A percentile compares a stretch with the other conserved stretches of the same genome.
phyloP scores from a whole-genome alignment of 2,888 invertebrate genomes.

The Rhagophthalmus giganteus region DNA sequence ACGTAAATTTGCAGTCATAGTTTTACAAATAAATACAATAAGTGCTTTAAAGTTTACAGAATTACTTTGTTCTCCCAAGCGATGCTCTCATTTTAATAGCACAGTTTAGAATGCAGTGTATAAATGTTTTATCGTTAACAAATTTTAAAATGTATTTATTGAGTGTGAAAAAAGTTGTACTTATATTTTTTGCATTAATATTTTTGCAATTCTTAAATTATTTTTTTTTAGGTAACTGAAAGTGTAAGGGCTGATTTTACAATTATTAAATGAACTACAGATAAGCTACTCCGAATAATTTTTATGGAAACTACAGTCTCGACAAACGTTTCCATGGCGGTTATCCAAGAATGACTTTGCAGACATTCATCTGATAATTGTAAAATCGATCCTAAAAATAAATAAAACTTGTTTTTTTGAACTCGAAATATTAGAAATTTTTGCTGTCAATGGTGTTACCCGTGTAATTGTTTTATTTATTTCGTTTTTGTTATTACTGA shows the following conservation, averaged over 20 bases:
- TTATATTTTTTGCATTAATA: slow-evolving; percentile 28
- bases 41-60: slow-evolving; percentile 21
- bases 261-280: too few species aligned
- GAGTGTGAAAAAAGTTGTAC: slow-evolving; percentile 25
- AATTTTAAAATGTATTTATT: slow-evolving; percentile 29
- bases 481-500: slow-evolving; percentile 32
- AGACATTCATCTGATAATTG: slow-evolving; percentile 6
- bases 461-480: too few species aligned
- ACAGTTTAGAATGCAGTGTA: slow-evolving; percentile 19
- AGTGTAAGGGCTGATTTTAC: too few species aligned
- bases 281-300: too few species aligned
- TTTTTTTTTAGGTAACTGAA: slow-evolving; percentile 20
- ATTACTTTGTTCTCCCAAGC: slow-evolving; percentile 25
- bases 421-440: slow-evolving; percentile 6
- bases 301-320: too few species aligned
- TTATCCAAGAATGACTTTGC: slow-evolving; percentile 9
- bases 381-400: slow-evolving; percentile 10
- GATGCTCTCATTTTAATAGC: slow-evolving; percentile 23
- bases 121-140: slow-evolving; percentile 36
- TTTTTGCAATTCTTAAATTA: slow-evolving; percentile 16
- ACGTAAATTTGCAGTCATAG: slow-evolving; percentile 1
- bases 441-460: too few species aligned
- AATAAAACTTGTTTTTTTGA: slow-evolving; percentile 10
- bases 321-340: too few species aligned
- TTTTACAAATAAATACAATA: slow-evolving; percentile 11